Evolutionary conservation across 2,888 invertebrate genomes (phyloP).

Genomic region (Malthinus flaveolus): DNA sequence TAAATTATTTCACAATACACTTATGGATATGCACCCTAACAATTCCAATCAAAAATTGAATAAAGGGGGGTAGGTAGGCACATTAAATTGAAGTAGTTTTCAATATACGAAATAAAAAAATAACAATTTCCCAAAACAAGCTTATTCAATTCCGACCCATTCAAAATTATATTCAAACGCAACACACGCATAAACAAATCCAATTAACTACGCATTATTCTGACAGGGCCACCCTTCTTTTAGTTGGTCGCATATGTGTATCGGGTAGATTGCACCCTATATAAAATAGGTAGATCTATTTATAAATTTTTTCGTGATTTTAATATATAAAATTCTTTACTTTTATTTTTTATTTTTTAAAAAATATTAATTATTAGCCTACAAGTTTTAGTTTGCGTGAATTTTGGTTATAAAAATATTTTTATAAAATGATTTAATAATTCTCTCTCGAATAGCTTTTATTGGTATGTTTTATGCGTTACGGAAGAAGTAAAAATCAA

Average conservation of each 20-base stretch:
- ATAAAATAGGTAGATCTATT: neutral
- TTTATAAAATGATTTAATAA: slow-evolving; percentile 4
- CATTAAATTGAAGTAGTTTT: slow-evolving; percentile 28
- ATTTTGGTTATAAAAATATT: slow-evolving; percentile 8
- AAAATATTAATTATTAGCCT: slow-evolving; percentile 7
- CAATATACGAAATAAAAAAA: slow-evolving; percentile 39
- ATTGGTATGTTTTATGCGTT: slow-evolving; percentile 11
- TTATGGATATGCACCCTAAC: too few species aligned
- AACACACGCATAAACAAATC: slow-evolving; percentile 53
- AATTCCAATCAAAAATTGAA: too few species aligned
- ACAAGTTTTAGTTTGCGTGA: slow-evolving; percentile 11
- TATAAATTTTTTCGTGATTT: neutral
- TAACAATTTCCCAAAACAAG: slow-evolving; percentile 50
- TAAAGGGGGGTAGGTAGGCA: neutral
- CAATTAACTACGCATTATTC: slow-evolving; percentile 54
- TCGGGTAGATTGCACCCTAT: slow-evolving; percentile 23
- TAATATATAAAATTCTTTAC: neutral
- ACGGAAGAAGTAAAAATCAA: slow-evolving; percentile 7
- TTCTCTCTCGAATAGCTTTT: slow-evolving; percentile 2
- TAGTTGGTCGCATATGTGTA: slow-evolving; percentile 49
- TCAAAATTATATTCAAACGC: slow-evolving; percentile 50
- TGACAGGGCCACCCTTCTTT: slow-evolving; percentile 49
- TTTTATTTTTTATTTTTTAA: neutral
- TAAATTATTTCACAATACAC: too few species aligned
- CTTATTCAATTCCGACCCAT: slow-evolving; percentile 51